Percentiles rank a stretch among this genome's conserved stretches.
Evolutionary conservation across 1,140 invertebrate genomes (phyloP).

Genomic region (Lucilia sericata): DNA sequence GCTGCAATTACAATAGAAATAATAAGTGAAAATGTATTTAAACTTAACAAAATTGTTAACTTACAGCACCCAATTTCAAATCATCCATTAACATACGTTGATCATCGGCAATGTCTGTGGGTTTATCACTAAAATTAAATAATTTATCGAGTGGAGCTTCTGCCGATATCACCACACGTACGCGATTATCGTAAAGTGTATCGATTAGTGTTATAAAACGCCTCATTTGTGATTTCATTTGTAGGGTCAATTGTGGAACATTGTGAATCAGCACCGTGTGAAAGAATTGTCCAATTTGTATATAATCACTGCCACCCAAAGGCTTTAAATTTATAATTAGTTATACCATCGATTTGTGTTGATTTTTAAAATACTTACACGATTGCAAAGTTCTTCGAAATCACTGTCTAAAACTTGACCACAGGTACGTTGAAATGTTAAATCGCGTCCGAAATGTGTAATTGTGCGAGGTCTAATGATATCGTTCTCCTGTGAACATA

Average conservation of each 20-base stretch:
- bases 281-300: slow-evolving; percentile 91
- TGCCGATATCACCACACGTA: slow-evolving; percentile 83
- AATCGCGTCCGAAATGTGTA: slow-evolving; percentile 88
- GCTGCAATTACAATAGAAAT: slow-evolving; percentile 25
- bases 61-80: slow-evolving; percentile 70
- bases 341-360: not conserved
- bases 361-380: slow-evolving; percentile 73
- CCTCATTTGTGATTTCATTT: slow-evolving; percentile 85
- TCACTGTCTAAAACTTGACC: slow-evolving; percentile 90
- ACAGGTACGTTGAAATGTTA: slow-evolving; percentile 90
- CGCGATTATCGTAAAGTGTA: slow-evolving; percentile 95
- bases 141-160: slow-evolving; percentile 80
- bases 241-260: slow-evolving; percentile 85
- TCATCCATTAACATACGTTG: slow-evolving; percentile 94
- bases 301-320: slow-evolving; percentile 93
- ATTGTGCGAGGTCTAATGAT: slow-evolving; percentile 84
- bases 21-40: not conserved
- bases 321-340: slow-evolving; percentile 73
- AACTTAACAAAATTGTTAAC: slow-evolving; percentile 36
- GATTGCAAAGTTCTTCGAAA: slow-evolving; percentile 91
- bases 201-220: slow-evolving; percentile 98
- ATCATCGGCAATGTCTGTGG: slow-evolving; percentile 75
- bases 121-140: slow-evolving; percentile 74
- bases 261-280: slow-evolving; percentile 94
- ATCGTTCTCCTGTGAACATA: slow-evolving; percentile 92